Percentiles rank a stretch among this genome's conserved stretches.
These are phyloP conservation scores for Catocala nupta DNA, from an alignment of 2,888 invertebrate species.

Conservation along the genomic window DNA sequence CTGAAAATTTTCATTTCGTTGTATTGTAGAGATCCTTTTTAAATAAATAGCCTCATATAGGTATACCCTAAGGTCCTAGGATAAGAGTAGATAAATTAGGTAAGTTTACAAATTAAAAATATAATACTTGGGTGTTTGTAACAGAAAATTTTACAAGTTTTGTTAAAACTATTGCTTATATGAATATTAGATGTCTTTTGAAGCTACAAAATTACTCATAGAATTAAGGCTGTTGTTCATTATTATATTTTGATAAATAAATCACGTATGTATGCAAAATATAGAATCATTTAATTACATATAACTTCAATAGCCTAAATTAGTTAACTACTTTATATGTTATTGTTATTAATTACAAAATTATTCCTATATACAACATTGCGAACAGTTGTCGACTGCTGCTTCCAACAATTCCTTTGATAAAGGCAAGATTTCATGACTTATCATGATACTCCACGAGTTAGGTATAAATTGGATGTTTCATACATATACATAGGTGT, in stretches of 20 bases:
- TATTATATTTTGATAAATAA: constrained; percentile 13
- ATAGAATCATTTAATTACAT: constrained; percentile 37
- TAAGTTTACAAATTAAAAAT: constrained; percentile 12
- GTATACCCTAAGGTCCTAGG: constrained; percentile 20
- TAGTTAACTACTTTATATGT: constrained; percentile 57
- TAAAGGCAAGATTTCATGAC: constrained; percentile 7
- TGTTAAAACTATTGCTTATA: constrained; percentile 14
- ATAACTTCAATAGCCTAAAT: constrained; percentile 52
- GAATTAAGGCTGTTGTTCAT: constrained; percentile 26
- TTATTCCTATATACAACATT: constrained; percentile 58
- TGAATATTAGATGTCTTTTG: constrained; percentile 42
- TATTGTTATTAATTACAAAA: constrained; percentile 60
- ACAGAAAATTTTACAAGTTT: background rate
- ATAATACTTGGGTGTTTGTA: constrained; percentile 8
- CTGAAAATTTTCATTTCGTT: background rate
- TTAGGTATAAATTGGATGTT: background rate
- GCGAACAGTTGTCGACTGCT: constrained; percentile 39
- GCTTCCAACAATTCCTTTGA: constrained; percentile 13
- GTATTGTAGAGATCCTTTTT: constrained; percentile 5
- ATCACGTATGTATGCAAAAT: constrained; percentile 50
- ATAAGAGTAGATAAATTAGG: constrained; percentile 21
- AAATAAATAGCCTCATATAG: constrained; percentile 12
- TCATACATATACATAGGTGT: background rate
- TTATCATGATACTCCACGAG: background rate
- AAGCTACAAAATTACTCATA: constrained; percentile 28